phyloP scores from a whole-genome alignment of 2,888 invertebrate species.

The Epsilonema sp. region DNA sequence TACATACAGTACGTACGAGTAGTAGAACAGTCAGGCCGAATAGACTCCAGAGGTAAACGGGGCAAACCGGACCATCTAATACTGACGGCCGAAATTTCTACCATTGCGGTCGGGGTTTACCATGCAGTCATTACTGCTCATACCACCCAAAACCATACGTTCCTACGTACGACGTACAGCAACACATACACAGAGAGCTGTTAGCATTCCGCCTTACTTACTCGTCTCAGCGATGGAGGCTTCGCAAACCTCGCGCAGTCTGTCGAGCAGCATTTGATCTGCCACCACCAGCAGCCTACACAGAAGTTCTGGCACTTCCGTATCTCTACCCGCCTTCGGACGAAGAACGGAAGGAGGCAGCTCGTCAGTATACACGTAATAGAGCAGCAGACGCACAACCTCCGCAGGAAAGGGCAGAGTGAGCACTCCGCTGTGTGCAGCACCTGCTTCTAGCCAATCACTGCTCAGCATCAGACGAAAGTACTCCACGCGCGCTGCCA shows the following conservation, averaged over 20 bases:
- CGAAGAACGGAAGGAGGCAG: constrained; percentile 1
- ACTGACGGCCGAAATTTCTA: no score
- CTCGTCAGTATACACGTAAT: constrained; percentile 2
- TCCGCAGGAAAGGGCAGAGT: background rate
- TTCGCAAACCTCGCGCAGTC: constrained; percentile 52
- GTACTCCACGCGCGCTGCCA: constrained; percentile 59
- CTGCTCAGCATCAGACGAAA: constrained; percentile 61
- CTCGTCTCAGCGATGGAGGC: constrained; percentile 42
- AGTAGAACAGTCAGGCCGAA: constrained; percentile 8
- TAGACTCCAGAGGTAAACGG: background rate
- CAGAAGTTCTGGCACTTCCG: constrained; percentile 46
- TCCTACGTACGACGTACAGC: no score
- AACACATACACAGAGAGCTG: no score
- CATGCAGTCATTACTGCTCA: no score
- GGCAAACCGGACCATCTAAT: no score
- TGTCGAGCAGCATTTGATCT: constrained; percentile 53
- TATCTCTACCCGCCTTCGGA: background rate
- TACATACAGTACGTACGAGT: no score
- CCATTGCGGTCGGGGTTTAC: no score
- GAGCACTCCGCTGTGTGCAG: background rate
- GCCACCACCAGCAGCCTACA: constrained; percentile 54
- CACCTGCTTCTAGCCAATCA: constrained; percentile 46
- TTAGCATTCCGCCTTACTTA: no score
- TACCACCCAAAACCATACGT: no score
- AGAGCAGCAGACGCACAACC: background rate